Evolutionary conservation across 2,113 vertebrate genomes (phyloP), one percentile per base, ranked within the genome.

Genomic region (Ranitomeya variabilis): DNA sequence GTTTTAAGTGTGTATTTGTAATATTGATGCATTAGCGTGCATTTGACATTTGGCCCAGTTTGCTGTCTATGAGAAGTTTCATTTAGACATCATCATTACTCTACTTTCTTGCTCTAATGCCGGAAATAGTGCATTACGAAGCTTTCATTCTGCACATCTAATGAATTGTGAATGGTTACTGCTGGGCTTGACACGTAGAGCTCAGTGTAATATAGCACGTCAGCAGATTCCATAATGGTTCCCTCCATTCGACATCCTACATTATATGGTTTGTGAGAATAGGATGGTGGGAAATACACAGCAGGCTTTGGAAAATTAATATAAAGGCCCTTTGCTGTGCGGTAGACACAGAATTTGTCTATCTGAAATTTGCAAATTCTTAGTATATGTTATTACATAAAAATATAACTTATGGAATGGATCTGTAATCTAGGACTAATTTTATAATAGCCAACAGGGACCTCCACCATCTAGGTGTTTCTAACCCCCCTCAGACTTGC

Each of bases 161-260:
- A 84, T 84, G 82, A 84, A 55, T 84, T 71, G 51, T 84, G 64
- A 84, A 84, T 84, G 64, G 55, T 84, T 84, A 55, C 64, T 84
- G 82, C 66, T 26, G n/a, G 82, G 66, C 37, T 55, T 71, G 64
- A 84, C 82, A 84, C 64, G 55, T 71, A 69, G 51, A 55, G n/a
- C n/a, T 55, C 51, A 26, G 6, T 16, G 26, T 23, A 64, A 37
- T 64, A 82, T n/a, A 67, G 19, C 64, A 83, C 21, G 52, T 84
- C 82, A 84, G 82, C 82, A 71, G 64, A 84, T 84, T 69, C 23
- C 51, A 16, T 84, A 67, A 83, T 67, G 60, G 67, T 69, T 83
- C 21, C 54, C 21, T 67, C n/a, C 64, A 84, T 26, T 31, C 21
- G 13, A 52, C 37, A 45, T 45, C 19, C 80, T 82, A 6, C 18